phyloP scores from a whole-genome alignment of 2,888 invertebrate species.

The Himalopsyche japonica region DNA sequence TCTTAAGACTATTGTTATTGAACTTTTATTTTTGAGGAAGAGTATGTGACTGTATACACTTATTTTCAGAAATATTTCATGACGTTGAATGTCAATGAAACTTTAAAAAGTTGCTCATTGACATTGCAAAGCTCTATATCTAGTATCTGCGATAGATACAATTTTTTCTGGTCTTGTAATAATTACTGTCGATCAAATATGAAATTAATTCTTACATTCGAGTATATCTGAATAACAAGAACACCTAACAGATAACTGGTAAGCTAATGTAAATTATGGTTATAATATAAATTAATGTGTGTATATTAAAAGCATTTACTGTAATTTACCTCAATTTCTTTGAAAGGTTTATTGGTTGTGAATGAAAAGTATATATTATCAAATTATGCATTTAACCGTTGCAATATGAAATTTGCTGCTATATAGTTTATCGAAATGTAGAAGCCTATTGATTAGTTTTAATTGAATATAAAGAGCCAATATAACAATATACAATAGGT shows the following conservation, averaged over 20 bases:
- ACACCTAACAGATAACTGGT: not conserved
- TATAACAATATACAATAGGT: not conserved
- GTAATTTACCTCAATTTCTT: not conserved
- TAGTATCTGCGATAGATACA: too few species aligned
- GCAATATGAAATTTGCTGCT: conserved; percentile 30
- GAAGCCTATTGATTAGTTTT: not conserved
- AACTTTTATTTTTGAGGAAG: too few species aligned
- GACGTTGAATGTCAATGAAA: too few species aligned
- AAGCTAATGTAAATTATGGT: not conserved
- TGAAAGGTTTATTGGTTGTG: conserved; percentile 28
- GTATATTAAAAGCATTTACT: not conserved
- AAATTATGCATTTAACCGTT: conserved; percentile 3
- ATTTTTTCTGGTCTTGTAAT: too few species aligned
- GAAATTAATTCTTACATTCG: not conserved
- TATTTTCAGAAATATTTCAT: too few species aligned
- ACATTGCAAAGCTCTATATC: too few species aligned
- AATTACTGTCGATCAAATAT: not conserved
- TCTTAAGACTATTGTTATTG: too few species aligned
- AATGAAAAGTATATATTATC: conserved; percentile 13
- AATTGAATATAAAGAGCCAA: not conserved
- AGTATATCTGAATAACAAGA: not conserved
- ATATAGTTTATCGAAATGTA: conserved; percentile 28
- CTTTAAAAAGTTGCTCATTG: too few species aligned
- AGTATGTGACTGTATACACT: too few species aligned
- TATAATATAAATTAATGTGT: not conserved